Conservation (phyloP, 2,888 invertebrate genomes). For the Rhagophthalmus giganteus region DNA sequence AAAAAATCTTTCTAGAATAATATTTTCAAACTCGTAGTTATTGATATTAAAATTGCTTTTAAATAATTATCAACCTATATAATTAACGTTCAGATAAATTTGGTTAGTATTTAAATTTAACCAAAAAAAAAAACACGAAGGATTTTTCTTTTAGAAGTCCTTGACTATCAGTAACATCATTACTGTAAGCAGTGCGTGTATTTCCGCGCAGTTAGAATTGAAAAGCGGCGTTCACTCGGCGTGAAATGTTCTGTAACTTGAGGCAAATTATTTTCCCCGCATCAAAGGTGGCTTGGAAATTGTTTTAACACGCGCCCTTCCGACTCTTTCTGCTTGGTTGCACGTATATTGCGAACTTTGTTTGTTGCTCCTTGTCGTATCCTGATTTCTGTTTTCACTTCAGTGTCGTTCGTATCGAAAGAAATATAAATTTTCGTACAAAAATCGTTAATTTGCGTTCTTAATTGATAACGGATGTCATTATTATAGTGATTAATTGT, state of each 20-base stretch:
- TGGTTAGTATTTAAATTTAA: too few species aligned
- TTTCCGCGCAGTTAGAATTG: constrained; percentile 39
- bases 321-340: constrained; percentile 39
- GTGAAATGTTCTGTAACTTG: constrained; percentile 52
- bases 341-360: constrained; percentile 30
- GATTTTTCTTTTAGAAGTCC: constrained; percentile 11
- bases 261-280: constrained; percentile 51
- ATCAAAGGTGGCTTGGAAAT: constrained; percentile 50
- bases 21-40: too few species aligned
- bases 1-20: background rate
- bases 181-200: constrained; percentile 21
- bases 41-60: too few species aligned
- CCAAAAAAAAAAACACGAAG: background rate
- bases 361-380: constrained; percentile 29
- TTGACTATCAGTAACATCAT: constrained; percentile 34
- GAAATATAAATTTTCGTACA: background rate
- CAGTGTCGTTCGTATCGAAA: constrained; percentile 17
- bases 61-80: too few species aligned
- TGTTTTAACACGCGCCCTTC: constrained; percentile 50
- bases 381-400: constrained; percentile 12
- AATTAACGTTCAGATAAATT: too few species aligned
- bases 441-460: too few species aligned
- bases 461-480: too few species aligned
- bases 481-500: too few species aligned
- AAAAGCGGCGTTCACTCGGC: constrained; percentile 46